Conservation (phyloP, 2,113 vertebrate genomes). For the Gymnarchus niloticus region DNA sequence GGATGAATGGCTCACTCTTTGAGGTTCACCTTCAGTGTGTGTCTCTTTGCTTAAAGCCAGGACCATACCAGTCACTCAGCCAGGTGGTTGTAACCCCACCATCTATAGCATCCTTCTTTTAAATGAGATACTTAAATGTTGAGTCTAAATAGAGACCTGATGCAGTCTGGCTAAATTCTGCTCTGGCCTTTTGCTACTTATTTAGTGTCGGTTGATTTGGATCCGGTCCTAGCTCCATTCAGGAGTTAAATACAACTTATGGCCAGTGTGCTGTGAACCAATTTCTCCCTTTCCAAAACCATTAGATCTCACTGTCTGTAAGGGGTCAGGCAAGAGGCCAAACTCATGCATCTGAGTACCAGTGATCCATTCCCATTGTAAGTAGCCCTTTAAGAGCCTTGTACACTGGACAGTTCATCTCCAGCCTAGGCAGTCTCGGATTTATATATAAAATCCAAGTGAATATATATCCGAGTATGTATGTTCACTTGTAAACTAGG, state of each 20-base stretch:
- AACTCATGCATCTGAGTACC: neutral
- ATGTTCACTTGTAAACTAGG: neutral
- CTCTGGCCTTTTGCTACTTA: neutral
- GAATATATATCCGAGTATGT: neutral
- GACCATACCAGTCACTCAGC: neutral
- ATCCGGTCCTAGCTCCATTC: neutral
- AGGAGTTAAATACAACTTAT: slow-evolving; percentile 17
- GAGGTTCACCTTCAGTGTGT: neutral
- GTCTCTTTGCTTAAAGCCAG: neutral
- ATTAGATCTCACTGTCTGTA: slow-evolving; percentile 6
- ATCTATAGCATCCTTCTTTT: neutral
- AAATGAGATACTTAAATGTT: neutral
- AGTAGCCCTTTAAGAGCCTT: neutral
- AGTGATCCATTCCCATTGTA: neutral
- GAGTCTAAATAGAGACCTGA: neutral
- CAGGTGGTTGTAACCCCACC: no score
- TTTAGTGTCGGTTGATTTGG: slow-evolving; percentile 12
- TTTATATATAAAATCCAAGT: neutral
- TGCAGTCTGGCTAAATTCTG: neutral
- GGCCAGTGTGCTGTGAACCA: slow-evolving; percentile 9
- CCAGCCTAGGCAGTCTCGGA: neutral
- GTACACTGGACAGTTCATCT: neutral
- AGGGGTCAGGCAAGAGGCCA: neutral
- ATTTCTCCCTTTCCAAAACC: neutral
- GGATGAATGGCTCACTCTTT: neutral